Conservation (phyloP, 2,797 vertebrate species). For the Propithecus perrieri region DNA sequence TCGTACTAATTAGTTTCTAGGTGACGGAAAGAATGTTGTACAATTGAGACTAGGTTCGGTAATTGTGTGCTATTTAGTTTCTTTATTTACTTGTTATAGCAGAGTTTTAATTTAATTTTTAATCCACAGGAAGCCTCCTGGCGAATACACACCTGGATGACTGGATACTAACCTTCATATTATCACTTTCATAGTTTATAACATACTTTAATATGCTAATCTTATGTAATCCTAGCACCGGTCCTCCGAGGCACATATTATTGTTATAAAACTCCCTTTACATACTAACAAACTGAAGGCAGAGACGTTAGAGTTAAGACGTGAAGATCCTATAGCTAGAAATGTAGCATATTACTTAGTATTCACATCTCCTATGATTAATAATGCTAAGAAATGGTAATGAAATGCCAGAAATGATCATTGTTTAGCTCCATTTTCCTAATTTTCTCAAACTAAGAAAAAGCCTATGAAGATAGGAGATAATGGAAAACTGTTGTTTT, state of each 20-base stretch:
- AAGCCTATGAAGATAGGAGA: neutral
- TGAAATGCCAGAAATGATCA: neutral
- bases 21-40: conserved; percentile 80
- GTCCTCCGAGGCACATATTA: neutral
- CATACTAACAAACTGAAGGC: conserved; percentile 13
- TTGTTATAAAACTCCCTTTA: conserved; percentile 54
- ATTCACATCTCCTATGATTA: neutral
- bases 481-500: neutral
- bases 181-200: conserved; percentile 56
- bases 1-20: conserved; percentile 84
- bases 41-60: conserved; percentile 76
- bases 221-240: conserved; percentile 56
- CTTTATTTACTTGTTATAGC: conserved; percentile 71
- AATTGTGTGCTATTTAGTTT: conserved; percentile 70
- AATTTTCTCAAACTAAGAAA: conserved; percentile 2
- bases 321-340: neutral
- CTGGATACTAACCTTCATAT: neutral
- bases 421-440: neutral
- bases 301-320: neutral
- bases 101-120: conserved; percentile 83
- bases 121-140: conserved; percentile 73
- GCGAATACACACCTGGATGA: conserved; percentile 29
- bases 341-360: neutral
- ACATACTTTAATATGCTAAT: conserved; percentile 57
- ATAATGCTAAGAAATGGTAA: neutral